A percentile compares a stretch with the other conserved stretches of the same genome.
phyloP scores from a whole-genome alignment of 2,888 invertebrate species.

The Chouioia cunea region DNA sequence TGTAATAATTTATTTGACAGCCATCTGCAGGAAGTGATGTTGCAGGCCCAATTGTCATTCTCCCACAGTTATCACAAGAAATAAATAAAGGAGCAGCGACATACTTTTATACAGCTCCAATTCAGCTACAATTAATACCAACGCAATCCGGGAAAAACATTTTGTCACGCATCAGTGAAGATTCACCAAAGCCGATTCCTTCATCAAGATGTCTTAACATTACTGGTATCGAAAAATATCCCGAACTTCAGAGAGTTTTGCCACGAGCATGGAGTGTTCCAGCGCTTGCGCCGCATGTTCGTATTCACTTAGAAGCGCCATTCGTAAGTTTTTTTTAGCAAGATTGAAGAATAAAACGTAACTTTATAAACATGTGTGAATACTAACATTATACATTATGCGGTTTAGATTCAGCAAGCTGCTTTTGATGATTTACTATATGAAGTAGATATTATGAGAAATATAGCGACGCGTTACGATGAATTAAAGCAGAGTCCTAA shows the following conservation, averaged over 20 bases:
- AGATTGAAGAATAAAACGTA: neutral
- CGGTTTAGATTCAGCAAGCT: constrained; percentile 79
- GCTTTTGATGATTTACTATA: constrained; percentile 86
- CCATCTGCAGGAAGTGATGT: constrained; percentile 59
- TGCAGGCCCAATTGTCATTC: constrained; percentile 49
- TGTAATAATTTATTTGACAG: constrained; percentile 48
- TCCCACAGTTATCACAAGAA: constrained; percentile 53
- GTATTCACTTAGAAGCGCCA: constrained; percentile 81
- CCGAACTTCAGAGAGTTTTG: constrained; percentile 76
- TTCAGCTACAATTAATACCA: constrained; percentile 52
- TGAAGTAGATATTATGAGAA: constrained; percentile 86
- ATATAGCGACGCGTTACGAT: constrained; percentile 76
- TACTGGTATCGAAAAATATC: constrained; percentile 84
- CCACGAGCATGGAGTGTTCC: constrained; percentile 85
- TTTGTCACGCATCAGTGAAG: constrained; percentile 71
- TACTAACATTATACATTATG: constrained; percentile 10
- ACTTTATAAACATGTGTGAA: neutral
- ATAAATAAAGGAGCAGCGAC: constrained; percentile 52
- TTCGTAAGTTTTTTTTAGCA: constrained; percentile 66
- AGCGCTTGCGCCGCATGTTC: constrained; percentile 72
- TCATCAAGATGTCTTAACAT: constrained; percentile 77
- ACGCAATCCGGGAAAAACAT: constrained; percentile 59
- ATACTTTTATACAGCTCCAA: constrained; percentile 49
- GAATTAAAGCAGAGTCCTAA: constrained; percentile 57
- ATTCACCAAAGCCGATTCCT: constrained; percentile 65